Conservation (phyloP, 2,888 invertebrate genomes). For the Cetonia aurata region DNA sequence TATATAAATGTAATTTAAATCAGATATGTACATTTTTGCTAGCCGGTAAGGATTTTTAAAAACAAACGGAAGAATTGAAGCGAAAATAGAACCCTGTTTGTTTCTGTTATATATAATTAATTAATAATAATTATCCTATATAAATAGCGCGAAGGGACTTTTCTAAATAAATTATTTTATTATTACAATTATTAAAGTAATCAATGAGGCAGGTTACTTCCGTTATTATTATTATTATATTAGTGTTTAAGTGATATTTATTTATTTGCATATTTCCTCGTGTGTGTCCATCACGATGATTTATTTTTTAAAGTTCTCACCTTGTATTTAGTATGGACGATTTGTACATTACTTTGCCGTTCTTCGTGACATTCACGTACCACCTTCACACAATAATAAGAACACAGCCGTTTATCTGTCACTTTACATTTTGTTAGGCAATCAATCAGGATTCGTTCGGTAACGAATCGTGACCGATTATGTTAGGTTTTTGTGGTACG, state of each 20-base stretch:
- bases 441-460: too few species aligned
- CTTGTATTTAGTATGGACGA: too few species aligned
- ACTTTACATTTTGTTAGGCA: too few species aligned
- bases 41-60: not conserved
- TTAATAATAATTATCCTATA: not conserved
- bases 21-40: conserved; percentile 11
- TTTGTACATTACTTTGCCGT: too few species aligned
- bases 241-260: conserved; percentile 28
- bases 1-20: conserved; percentile 7
- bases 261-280: conserved; percentile 24
- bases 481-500: too few species aligned
- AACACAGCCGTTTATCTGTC: too few species aligned
- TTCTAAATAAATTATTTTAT: conserved; percentile 5
- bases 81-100: conserved; percentile 1
- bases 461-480: too few species aligned
- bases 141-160: not conserved
- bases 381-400: too few species aligned
- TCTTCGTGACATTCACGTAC: too few species aligned
- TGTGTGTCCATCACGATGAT: conserved; percentile 1
- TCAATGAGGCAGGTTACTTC: conserved; percentile 4
- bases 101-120: conserved; percentile 3
- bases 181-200: conserved; percentile 3
- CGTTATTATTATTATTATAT: conserved; percentile 6
- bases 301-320: conserved; percentile 14
- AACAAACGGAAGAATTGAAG: not conserved